Evolutionary conservation across 2,888 invertebrate genomes (phyloP), one percentile per base, ranked within the genome.

Genomic region (Gnatocerus cornutus): DNA sequence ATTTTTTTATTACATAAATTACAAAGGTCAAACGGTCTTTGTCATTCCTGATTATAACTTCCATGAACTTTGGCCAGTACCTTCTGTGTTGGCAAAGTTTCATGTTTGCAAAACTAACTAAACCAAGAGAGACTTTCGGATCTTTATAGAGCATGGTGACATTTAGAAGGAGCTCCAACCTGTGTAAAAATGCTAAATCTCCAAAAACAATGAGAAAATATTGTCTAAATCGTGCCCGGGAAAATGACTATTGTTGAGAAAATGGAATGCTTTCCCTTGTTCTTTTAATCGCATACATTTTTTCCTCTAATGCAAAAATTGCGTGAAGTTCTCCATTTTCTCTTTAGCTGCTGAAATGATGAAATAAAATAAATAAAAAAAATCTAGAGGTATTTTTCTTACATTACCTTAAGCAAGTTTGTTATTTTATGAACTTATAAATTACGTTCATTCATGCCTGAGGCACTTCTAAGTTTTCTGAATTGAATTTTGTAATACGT

Each of bases 61-160:
- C 7, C 13, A 7, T 46, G 46, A 14, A 46, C 37, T 37, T 7
- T 52, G 33, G 13, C 33, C 33, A 37, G 14, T 8, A 21, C 21
- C 21, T 21, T 21, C 1, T 21, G 21, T 59, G 30, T 45, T 29
- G 45, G 59, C 46, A 45, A 59, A 59, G 59, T 59, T 59, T 59
- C 46, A 43, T 59, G 59, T 59, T 59, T 59, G 59, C 27, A 30
- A 45, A 33, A 46, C 59, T 59, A 59, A 59, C 59, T 59, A 59
- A 59, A 45, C 59, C 45, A 45, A n/a, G 59, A 45, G 59, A 45
- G 45, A 59, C 59, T 59, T 59, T 45, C 59, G 45, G 45, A 59
- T 46, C 59, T 45, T 59, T 59, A 33, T 12, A 53, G 59, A 45
- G 29, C 29, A 12, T 45, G 45, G 59, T 45, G 30, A 41, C 30